Evolutionary conservation across 1,140 invertebrate species (phyloP).

Genomic region (Drosophila lacertosa): DNA sequence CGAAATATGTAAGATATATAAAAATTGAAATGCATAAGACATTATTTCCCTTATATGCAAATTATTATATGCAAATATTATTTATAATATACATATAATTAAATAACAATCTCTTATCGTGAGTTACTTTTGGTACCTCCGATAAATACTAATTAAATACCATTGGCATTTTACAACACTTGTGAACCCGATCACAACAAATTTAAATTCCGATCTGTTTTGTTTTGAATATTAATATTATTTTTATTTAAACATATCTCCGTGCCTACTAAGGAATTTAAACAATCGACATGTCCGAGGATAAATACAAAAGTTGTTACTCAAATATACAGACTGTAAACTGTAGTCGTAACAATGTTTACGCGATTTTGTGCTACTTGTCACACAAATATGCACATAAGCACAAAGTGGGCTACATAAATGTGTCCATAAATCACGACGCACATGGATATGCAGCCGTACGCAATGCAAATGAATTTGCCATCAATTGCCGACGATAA

Average conservation of each 20-base stretch:
- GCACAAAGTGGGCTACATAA: slow-evolving; percentile 48
- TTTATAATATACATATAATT: background rate
- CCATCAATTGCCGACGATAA: slow-evolving; percentile 48
- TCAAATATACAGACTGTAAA: background rate
- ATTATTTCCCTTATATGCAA: too few relatives aligned
- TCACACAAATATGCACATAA: slow-evolving; percentile 53
- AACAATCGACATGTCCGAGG: too few relatives aligned
- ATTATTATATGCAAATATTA: too few relatives aligned
- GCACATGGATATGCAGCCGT: slow-evolving; percentile 40
- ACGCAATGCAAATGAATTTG: slow-evolving; percentile 59
- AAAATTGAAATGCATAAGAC: too few relatives aligned
- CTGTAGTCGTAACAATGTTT: slow-evolving; percentile 1
- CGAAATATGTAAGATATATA: too few relatives aligned
- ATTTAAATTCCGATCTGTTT: too few relatives aligned
- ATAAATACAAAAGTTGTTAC: slow-evolving; percentile 6
- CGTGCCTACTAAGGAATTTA: too few relatives aligned
- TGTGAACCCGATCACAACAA: slow-evolving; percentile 10
- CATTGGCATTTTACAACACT: slow-evolving; percentile 20
- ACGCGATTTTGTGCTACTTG: slow-evolving; percentile 11
- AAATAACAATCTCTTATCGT: background rate
- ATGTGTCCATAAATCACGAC: slow-evolving; percentile 55
- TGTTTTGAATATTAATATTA: too few relatives aligned
- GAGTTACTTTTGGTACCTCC: background rate
- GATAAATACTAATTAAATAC: background rate
- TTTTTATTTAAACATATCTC: too few relatives aligned